Base-by-base conservation (phyloP, 2,888 invertebrate species). In the Hyppa rectilinea region DNA sequence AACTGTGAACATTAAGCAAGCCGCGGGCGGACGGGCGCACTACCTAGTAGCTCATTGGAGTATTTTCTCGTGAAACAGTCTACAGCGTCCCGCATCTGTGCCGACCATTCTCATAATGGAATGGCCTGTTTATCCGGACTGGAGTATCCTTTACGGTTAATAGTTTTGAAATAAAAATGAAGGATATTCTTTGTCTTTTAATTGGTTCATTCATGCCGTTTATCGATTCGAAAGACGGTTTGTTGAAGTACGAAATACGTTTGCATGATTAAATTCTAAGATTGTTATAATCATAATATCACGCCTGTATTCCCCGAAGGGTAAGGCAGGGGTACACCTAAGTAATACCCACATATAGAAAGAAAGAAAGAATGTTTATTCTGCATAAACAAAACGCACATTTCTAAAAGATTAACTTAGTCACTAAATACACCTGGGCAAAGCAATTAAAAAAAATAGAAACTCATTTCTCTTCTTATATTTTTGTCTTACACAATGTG, bases 51-150 rank as follows among this genome's bases (percentile, higher is more conserved):
- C 75, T 81, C 69, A 73, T 66, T 70, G 71, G 26, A 79, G 71
- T 69, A 73, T 77, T 77, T 75, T 65, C 64, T 71, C 58, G 38
- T 49, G 55, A 50, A 77, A 72, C 63, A 84, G 86, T 87, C 85
- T 78, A 81, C 73, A 31, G 31, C 85, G n/a, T n/a, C n/a, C 85
- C 88, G 79, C 88, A 90, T 89, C 88, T 87, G 88, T 84, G 87
- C 75, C 85, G 77, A 79, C 88, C 86, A 86, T 89, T 89, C 87
- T 86, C 87, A 86, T 91, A 92, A 92, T 91, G 89, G 88, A 89
- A 92, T 91, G 87, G 90, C 87, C 89, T 90, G 89, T 89, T 92
- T 91, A 91, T 90, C 86, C 86, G 78, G 76, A 70, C 71, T 67
- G 65, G 72, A 70, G 67, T 52, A 70, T 75, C 74, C 71, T 68